These are phyloP conservation scores for Sebastes cheni DNA, from an alignment of 2,797 vertebrate genomes.

Conservation along the genomic window DNA sequence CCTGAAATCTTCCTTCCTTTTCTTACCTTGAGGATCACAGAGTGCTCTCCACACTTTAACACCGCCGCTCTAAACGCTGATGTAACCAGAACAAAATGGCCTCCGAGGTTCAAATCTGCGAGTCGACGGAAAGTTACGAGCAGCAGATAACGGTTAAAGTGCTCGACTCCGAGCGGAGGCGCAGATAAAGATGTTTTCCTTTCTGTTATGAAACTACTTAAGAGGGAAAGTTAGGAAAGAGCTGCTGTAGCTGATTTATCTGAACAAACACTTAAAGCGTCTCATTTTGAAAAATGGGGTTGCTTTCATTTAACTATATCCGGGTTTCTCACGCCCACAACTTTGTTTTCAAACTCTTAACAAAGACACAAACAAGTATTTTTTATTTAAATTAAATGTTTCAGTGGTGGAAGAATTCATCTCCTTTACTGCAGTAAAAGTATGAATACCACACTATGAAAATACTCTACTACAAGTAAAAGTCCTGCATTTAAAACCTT, in stretches of 20 bases:
- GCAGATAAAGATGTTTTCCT: constrained; percentile 45
- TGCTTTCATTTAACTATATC: background rate
- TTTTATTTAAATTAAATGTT: too few relatives aligned
- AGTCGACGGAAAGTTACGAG: constrained; percentile 8
- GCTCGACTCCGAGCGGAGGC: background rate
- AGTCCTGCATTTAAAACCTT: too few relatives aligned
- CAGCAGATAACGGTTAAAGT: constrained; percentile 29
- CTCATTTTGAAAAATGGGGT: background rate
- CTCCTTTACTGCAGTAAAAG: too few relatives aligned
- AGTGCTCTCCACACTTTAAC: background rate
- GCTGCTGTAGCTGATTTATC: background rate
- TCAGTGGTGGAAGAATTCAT: too few relatives aligned
- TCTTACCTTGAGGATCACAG: constrained; percentile 35
- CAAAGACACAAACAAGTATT: too few relatives aligned
- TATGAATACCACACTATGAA: too few relatives aligned
- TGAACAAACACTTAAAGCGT: background rate
- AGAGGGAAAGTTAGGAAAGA: constrained; percentile 13
- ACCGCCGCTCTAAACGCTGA: background rate
- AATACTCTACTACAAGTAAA: too few relatives aligned
- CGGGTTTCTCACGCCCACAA: too few relatives aligned
- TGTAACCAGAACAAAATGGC: constrained; percentile 55
- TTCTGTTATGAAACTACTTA: constrained; percentile 22
- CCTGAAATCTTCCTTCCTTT: constrained; percentile 53
- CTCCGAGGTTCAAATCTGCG: background rate
- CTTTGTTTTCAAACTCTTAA: too few relatives aligned